Percentiles rank a stretch among this genome's conserved stretches.
phyloP scores from a whole-genome alignment of 2,888 invertebrate species.

The Myopa testacea region DNA sequence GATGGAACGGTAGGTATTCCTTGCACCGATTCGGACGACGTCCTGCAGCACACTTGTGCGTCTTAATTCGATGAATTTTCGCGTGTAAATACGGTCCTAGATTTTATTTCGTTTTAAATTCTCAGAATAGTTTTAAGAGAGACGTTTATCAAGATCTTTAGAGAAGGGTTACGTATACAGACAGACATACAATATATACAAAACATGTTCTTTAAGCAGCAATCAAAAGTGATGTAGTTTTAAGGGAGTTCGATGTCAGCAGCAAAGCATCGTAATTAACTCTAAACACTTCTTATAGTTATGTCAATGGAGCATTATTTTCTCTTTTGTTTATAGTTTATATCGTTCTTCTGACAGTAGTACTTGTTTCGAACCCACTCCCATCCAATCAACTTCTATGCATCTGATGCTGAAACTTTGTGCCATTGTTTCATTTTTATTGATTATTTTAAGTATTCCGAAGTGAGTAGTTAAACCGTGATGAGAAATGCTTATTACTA shows the following conservation, averaged over 20 bases:
- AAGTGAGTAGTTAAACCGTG: too few species aligned
- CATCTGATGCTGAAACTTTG: conserved; percentile 26
- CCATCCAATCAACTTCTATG: background rate
- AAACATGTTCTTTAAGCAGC: conserved; percentile 51
- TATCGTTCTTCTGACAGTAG: background rate
- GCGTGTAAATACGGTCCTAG: conserved; percentile 17
- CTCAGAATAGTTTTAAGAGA: background rate
- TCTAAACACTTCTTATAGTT: background rate
- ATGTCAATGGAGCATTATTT: background rate
- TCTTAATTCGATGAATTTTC: background rate
- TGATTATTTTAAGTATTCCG: background rate
- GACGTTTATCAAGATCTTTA: too few species aligned
- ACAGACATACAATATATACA: background rate
- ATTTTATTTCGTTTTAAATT: background rate
- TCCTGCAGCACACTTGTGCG: background rate
- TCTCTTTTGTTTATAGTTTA: background rate
- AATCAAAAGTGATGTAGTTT: conserved; percentile 68
- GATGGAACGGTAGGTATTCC: conserved; percentile 9
- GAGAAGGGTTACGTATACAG: too few species aligned
- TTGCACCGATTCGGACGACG: conserved; percentile 21
- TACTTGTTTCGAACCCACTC: too few species aligned
- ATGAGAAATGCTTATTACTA: too few species aligned
- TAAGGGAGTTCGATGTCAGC: conserved; percentile 51
- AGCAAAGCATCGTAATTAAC: background rate
- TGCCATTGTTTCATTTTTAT: conserved; percentile 30